phyloP scores from a whole-genome alignment of 2,888 invertebrate species.

The Agelastica alni region DNA sequence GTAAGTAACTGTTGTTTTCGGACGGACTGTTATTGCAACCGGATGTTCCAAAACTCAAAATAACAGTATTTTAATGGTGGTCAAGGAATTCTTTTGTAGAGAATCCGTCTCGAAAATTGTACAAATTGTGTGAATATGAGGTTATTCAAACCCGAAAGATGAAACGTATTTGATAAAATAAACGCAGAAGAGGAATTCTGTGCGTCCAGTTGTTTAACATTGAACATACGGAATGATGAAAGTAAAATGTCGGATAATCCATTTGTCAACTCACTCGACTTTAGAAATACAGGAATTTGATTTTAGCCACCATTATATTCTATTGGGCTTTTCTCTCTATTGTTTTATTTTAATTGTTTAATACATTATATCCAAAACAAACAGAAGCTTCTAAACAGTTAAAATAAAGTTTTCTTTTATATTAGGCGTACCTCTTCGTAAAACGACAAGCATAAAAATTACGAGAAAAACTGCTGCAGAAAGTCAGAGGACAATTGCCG shows the following conservation, averaged over 20 bases:
- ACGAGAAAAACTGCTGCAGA: not conserved
- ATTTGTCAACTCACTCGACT: slow-evolving; percentile 19
- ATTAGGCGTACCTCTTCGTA: not conserved
- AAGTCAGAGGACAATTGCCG: too few species aligned
- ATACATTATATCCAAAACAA: slow-evolving; percentile 4
- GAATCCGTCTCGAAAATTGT: too few species aligned
- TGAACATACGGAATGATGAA: slow-evolving; percentile 9
- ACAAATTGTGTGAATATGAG: too few species aligned
- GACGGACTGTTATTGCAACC: too few species aligned
- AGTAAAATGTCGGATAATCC: slow-evolving; percentile 20
- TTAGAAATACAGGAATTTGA: slow-evolving; percentile 21
- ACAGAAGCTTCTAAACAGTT: not conserved
- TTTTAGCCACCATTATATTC: slow-evolving; percentile 23
- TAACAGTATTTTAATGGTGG: too few species aligned
- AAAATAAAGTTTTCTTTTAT: not conserved
- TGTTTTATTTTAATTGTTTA: slow-evolving; percentile 16
- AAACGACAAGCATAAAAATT: not conserved
- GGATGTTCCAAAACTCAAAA: too few species aligned
- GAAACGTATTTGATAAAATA: too few species aligned
- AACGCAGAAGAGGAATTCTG: too few species aligned
- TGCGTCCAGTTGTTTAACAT: too few species aligned
- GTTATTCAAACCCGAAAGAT: too few species aligned
- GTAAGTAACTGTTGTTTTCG: too few species aligned
- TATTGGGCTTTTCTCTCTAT: slow-evolving; percentile 18
- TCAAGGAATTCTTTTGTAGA: too few species aligned